Evolutionary conservation across 2,888 invertebrate genomes (phyloP).

Genomic region (Morpho helenor): DNA sequence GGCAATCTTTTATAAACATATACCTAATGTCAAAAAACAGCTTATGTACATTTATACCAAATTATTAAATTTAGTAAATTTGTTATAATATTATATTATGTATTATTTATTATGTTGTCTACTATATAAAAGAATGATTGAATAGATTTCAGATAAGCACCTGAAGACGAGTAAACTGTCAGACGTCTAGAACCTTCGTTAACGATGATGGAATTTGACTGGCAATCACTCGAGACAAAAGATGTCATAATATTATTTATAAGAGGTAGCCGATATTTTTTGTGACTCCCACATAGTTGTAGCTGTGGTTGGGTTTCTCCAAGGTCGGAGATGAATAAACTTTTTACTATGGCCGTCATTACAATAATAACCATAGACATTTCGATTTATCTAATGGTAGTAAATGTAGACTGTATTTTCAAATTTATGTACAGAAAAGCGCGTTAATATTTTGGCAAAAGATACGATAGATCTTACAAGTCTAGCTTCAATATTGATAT

Average conservation of each 20-base stretch:
- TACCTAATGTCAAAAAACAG: too few relatives aligned
- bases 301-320: slow-evolving; percentile 13
- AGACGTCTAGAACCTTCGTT: background rate
- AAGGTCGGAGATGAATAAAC: slow-evolving; percentile 20
- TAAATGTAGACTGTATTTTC: background rate
- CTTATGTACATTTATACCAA: too few relatives aligned
- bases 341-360: slow-evolving; percentile 5
- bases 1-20: too few relatives aligned
- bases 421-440: too few relatives aligned
- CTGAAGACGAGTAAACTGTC: background rate
- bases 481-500: too few relatives aligned
- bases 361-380: slow-evolving; percentile 2
- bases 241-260: slow-evolving; percentile 8
- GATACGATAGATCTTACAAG: too few relatives aligned
- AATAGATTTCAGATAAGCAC: background rate
- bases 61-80: too few relatives aligned
- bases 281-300: slow-evolving; percentile 14
- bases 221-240: slow-evolving; percentile 5
- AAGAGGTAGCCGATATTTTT: slow-evolving; percentile 17
- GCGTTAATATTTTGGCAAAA: too few relatives aligned
- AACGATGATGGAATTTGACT: background rate
- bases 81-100: too few relatives aligned
- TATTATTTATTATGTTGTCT: too few relatives aligned
- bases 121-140: too few relatives aligned
- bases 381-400: background rate